A percentile compares a stretch with the other conserved stretches of the same genome.
Evolutionary conservation across 2,888 invertebrate genomes (phyloP).

Genomic region (Machimus atricapillus): DNA sequence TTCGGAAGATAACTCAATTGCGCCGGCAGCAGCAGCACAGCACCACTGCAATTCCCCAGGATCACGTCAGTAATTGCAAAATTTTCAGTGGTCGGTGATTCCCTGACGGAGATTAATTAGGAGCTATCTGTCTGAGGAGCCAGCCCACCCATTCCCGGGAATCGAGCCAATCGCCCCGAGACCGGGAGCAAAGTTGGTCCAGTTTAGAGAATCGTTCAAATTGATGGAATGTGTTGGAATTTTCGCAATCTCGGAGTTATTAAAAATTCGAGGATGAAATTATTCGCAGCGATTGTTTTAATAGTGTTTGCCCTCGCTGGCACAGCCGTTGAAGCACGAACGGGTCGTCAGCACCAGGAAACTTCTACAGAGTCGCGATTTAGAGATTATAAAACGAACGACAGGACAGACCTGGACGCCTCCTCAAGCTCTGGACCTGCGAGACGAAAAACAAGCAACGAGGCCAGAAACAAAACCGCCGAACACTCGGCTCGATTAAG

Average conservation of each 20-base stretch:
- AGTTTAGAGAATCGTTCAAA: neutral
- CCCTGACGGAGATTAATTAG: neutral
- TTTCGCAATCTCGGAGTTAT: conserved; percentile 16
- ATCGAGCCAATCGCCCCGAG: neutral
- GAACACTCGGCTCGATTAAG: neutral
- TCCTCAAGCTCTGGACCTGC: neutral
- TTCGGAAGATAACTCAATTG: neutral
- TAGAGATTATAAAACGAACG: neutral
- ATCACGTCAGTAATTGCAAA: conserved; percentile 1
- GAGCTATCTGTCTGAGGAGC: neutral
- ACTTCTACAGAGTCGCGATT: neutral
- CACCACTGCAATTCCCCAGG: neutral
- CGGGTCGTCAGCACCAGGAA: neutral
- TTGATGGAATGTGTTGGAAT: conserved; percentile 28
- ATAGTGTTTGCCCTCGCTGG: neutral
- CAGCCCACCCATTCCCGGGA: neutral
- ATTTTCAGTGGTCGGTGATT: neutral
- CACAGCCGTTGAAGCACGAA: neutral
- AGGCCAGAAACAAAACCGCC: neutral
- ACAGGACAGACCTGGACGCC: neutral
- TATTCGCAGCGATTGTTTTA: conserved; percentile 9
- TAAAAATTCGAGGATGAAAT: conserved; percentile 25
- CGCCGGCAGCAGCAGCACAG: neutral
- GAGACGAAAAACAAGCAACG: neutral
- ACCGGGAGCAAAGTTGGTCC: neutral